Evolutionary conservation across 2,113 vertebrate species (phyloP).

Genomic region (Oreochromis aureus): DNA sequence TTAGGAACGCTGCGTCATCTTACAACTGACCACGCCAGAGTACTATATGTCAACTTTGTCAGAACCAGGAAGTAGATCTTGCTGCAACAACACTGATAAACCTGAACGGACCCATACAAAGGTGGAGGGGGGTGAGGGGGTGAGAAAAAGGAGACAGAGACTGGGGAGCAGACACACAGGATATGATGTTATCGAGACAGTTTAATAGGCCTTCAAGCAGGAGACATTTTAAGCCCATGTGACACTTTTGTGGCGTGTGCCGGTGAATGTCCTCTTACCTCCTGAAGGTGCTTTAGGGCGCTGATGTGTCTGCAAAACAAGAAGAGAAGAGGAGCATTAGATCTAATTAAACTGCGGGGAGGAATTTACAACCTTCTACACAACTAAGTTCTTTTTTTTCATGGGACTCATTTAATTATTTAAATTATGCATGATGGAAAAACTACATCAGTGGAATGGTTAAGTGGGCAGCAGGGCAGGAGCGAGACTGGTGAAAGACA

Average conservation of each 20-base stretch:
- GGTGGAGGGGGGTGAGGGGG: neutral
- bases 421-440: conserved; percentile 23
- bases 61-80: conserved; percentile 64
- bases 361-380: neutral
- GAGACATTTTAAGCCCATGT: neutral
- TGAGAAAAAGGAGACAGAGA: conserved; percentile 34
- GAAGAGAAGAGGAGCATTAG: conserved; percentile 1
- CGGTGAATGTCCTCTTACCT: conserved; percentile 70
- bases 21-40: conserved; percentile 37
- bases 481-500: conserved; percentile 6
- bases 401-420: conserved; percentile 11
- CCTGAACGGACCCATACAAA: conserved; percentile 21
- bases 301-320: conserved; percentile 82
- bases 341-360: neutral
- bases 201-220: neutral
- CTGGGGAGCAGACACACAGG: conserved; percentile 37
- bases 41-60: conserved; percentile 53
- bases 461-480: conserved; percentile 2
- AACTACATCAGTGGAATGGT: conserved; percentile 12
- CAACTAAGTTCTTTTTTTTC: neutral
- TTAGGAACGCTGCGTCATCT: conserved; percentile 25
- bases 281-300: conserved; percentile 78
- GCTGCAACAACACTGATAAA: conserved; percentile 79
- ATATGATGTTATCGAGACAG: conserved; percentile 37
- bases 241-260: neutral